Percentiles rank a stretch among this genome's conserved stretches.
phyloP scores from a whole-genome alignment of 1,140 invertebrate species.

The Hypothenemus hampei region DNA sequence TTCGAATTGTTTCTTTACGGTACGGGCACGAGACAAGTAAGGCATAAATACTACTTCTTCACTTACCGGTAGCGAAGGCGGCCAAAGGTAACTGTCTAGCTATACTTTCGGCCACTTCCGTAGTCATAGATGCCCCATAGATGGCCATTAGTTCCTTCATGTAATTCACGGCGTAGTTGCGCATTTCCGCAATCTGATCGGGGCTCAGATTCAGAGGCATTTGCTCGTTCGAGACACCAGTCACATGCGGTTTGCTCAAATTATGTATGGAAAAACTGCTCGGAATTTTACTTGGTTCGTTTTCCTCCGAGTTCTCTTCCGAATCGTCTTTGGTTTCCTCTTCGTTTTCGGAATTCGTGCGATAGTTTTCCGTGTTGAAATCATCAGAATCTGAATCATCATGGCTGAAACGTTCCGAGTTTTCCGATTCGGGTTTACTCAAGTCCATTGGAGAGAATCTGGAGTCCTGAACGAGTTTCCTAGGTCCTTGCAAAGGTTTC shows the following conservation, averaged over 20 bases:
- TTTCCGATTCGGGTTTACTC: conserved; percentile 34
- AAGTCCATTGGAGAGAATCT: conserved; percentile 42
- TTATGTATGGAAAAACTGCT: conserved; percentile 44
- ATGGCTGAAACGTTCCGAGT: conserved; percentile 19
- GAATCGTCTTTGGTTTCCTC: conserved; percentile 23
- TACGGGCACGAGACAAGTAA: conserved; percentile 9
- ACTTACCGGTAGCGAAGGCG: conserved; percentile 44
- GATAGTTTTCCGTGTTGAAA: conserved; percentile 27
- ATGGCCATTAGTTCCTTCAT: conserved; percentile 70
- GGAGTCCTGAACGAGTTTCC: conserved; percentile 34
- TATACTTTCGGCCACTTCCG: conserved; percentile 56
- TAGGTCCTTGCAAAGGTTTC: conserved; percentile 38
- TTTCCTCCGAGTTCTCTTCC: conserved; percentile 33
- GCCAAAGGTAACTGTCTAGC: conserved; percentile 50
- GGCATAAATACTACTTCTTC: conserved; percentile 7
- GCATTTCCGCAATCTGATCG: conserved; percentile 46
- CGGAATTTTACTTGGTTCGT: conserved; percentile 39
- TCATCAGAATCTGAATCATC: conserved; percentile 31
- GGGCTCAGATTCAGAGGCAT: conserved; percentile 21
- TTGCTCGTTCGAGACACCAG: conserved; percentile 10
- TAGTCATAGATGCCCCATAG: conserved; percentile 63
- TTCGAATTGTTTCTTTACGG: conserved; percentile 12
- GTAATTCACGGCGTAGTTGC: conserved; percentile 68
- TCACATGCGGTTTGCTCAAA: conserved; percentile 41
- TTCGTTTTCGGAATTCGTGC: conserved; percentile 28